These are phyloP conservation scores for Ranitomeya imitator DNA, from an alignment of 2,113 vertebrate genomes.

Conservation along the genomic window DNA sequence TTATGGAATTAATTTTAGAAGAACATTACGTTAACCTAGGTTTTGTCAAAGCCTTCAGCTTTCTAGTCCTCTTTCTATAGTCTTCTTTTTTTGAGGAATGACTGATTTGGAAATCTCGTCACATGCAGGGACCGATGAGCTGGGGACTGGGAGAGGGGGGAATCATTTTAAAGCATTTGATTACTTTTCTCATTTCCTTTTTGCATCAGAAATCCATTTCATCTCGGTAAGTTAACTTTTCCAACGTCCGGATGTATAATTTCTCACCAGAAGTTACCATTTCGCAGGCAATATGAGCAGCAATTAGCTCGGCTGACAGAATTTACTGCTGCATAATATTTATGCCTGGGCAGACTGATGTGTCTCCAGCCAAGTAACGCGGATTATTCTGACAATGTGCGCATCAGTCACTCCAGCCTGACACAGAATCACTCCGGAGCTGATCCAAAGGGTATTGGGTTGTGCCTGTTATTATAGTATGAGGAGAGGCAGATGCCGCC, in stretches of 20 bases:
- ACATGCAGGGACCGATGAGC: background rate
- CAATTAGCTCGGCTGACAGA: slow-evolving; percentile 40
- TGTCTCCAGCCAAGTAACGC: slow-evolving; percentile 38
- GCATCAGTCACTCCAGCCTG: slow-evolving; percentile 21
- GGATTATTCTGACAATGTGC: slow-evolving; percentile 29
- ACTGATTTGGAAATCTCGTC: slow-evolving; percentile 5
- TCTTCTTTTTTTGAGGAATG: background rate
- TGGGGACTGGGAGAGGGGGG: background rate
- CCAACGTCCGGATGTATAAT: slow-evolving; percentile 11
- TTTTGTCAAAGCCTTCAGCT: background rate
- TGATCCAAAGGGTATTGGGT: slow-evolving; percentile 33
- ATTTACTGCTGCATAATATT: slow-evolving; percentile 38
- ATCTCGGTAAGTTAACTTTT: slow-evolving; percentile 50
- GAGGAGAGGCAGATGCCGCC: background rate
- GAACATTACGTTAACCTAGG: background rate
- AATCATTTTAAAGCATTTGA: slow-evolving; percentile 24
- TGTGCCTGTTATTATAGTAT: background rate
- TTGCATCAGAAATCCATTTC: slow-evolving; percentile 31
- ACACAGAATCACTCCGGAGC: background rate
- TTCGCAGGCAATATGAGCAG: slow-evolving; percentile 14
- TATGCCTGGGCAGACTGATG: slow-evolving; percentile 30
- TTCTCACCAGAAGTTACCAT: slow-evolving; percentile 4
- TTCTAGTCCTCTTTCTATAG: too few species aligned
- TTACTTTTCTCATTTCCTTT: slow-evolving; percentile 38
- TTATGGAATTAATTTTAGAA: background rate